Evolutionary conservation across 2,113 vertebrate genomes (phyloP).

Genomic region (Benthochromis sp.): DNA sequence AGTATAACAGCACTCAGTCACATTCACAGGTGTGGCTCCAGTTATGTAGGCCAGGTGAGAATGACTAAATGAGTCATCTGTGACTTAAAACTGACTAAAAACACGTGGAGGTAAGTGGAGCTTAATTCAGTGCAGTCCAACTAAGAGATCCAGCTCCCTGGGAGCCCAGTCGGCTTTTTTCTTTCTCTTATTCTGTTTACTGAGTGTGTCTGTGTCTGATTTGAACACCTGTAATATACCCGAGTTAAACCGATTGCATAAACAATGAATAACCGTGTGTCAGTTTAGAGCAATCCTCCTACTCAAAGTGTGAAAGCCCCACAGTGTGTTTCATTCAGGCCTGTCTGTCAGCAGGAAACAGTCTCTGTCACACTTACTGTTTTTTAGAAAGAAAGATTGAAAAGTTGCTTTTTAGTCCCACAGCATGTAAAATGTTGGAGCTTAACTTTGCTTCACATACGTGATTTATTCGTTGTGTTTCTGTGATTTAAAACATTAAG

Average conservation of each 20-base stretch:
- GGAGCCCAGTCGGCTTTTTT: rapidly evolving
- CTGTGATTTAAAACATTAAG: background rate
- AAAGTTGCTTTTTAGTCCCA: background rate
- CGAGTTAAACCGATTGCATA: rapidly evolving
- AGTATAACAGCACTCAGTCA: slow-evolving; percentile 57
- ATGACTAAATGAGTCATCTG: background rate
- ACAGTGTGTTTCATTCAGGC: background rate
- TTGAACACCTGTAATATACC: background rate
- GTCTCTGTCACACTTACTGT: background rate
- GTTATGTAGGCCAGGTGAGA: rapidly evolving
- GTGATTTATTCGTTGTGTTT: background rate
- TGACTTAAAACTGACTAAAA: background rate
- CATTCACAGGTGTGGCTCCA: background rate
- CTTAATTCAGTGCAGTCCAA: background rate
- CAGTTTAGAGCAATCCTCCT: background rate
- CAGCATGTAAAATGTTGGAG: rapidly evolving
- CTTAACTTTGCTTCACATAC: background rate
- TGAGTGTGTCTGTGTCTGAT: background rate
- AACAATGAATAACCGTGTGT: background rate
- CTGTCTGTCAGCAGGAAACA: background rate
- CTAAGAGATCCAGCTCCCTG: background rate
- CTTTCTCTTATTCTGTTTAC: background rate
- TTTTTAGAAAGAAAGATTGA: background rate
- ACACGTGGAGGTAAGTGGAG: background rate
- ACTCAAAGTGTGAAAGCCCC: background rate